Evolutionary conservation across 2,888 invertebrate species (phyloP), one percentile per base, ranked within the genome.

Genomic region (Anthoptus insignis): DNA sequence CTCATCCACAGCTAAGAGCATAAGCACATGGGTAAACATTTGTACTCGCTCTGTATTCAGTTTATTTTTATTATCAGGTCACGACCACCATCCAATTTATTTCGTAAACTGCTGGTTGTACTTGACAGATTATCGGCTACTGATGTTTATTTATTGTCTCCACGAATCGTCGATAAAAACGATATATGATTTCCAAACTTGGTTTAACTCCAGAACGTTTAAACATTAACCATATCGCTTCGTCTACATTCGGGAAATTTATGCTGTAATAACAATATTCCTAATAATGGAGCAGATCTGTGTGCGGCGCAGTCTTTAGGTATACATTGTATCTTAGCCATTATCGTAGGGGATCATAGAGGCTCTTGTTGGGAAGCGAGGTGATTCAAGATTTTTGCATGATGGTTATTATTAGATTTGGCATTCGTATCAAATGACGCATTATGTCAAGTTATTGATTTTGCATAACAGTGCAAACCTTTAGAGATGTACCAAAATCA

Each of bases 231-330:
- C 63, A 56, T 63, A 63, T 56, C 54, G 56, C 56, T 19, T 54
- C n/a, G 54, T 47, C 37, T 54, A 49, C 54, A 49, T 54, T 56
- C 24, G 37, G 24, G 47, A 11, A 56, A 63, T 54, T 63, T 56
- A 63, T 56, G 54, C 11, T 19, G 54, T 56, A 24, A 63, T 63
- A 63, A 63, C 63, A 63, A 63, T 63, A 63, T 63, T 39, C 63
- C 56, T 63, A 63, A 63, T 63, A 63, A 57, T 42, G 27, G 27
- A 34, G 56, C 63, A 56, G 56, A 63, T 57, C 56, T 57, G 39
- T 49, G 47, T 19, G 42, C 42, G 11, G 8, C 19, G 54, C 61
- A 11, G 54, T 54, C n/a, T n/a, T 42, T 54, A 61, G 32, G 47
- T 54, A 42, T 42, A 16, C 42, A 19, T 3, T 19, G 19, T 21